These are phyloP conservation scores for Cosmia trapezina DNA, from an alignment of 2,888 invertebrate genomes.

Conservation along the genomic window DNA sequence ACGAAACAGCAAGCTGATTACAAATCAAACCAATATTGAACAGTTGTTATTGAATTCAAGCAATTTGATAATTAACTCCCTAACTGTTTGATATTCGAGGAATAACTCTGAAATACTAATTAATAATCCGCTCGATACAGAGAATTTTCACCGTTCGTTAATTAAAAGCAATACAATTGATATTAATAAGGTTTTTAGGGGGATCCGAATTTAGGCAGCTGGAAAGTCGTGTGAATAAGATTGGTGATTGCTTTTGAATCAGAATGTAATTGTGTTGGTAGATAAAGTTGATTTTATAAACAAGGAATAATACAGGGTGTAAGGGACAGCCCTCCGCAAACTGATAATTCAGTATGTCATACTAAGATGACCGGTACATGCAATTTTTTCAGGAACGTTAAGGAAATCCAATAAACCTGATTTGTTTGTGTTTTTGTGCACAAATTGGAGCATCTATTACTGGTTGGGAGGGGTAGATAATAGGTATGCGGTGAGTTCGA, in stretches of 20 bases:
- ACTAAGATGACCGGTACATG: too few relatives aligned
- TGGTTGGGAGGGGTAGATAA: too few relatives aligned
- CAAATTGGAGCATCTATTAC: too few relatives aligned
- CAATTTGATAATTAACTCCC: conserved; percentile 13
- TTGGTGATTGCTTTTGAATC: background rate
- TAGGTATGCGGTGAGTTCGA: too few relatives aligned
- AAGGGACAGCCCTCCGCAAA: too few relatives aligned
- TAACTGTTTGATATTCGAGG: conserved; percentile 22
- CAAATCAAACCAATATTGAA: conserved; percentile 16
- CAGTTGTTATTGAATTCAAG: conserved; percentile 32
- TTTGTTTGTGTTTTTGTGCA: too few relatives aligned
- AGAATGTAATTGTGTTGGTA: background rate
- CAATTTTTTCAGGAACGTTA: too few relatives aligned
- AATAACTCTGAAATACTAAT: conserved; percentile 34
- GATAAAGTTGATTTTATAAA: background rate
- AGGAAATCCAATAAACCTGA: too few relatives aligned
- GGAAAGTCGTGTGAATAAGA: background rate
- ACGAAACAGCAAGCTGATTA: conserved; percentile 23
- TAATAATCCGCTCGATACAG: conserved; percentile 33
- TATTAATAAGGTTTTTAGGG: conserved; percentile 36
- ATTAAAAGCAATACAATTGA: conserved; percentile 43
- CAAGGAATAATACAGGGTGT: too few relatives aligned
- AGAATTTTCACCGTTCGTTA: conserved; percentile 36
- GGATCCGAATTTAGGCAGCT: background rate
- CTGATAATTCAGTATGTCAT: too few relatives aligned